Conservation (phyloP, 2,797 vertebrate genomes). For the Gadopsis marmoratus region DNA sequence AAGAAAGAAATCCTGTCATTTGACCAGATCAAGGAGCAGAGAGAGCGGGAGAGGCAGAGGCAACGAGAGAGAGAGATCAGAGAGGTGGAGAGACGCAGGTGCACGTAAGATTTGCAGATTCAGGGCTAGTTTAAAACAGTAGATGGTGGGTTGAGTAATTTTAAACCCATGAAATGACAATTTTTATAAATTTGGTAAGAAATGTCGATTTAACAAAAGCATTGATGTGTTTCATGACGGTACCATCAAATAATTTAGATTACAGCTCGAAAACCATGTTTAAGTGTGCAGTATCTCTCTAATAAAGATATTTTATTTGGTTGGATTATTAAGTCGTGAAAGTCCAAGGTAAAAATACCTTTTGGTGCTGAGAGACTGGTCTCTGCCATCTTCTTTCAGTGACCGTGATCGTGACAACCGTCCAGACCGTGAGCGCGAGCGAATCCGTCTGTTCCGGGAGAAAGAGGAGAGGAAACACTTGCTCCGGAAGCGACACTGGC, state of each 20-base stretch:
- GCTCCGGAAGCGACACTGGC: slow-evolving; percentile 88
- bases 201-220: no score
- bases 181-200: no score
- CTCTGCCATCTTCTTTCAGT: slow-evolving; percentile 22
- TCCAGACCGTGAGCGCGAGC: slow-evolving; percentile 89
- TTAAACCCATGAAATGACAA: no score
- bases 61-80: slow-evolving; percentile 94
- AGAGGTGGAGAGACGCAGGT: slow-evolving; percentile 92
- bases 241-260: no score
- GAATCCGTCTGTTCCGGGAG: slow-evolving; percentile 91
- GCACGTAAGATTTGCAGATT: slow-evolving; percentile 70
- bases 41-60: slow-evolving; percentile 94
- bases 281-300: no score
- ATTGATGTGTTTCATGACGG: no score
- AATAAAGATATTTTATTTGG: no score
- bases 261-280: no score
- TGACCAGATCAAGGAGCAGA: slow-evolving; percentile 98
- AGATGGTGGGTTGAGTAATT: no score
- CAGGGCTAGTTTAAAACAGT: no score
- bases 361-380: neutral
- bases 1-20: slow-evolving; percentile 96
- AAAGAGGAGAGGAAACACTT: slow-evolving; percentile 91
- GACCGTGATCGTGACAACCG: slow-evolving; percentile 86
- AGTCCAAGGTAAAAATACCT: no score
- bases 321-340: no score